phyloP scores from a whole-genome alignment of 2,113 vertebrate species.

The Axis porcinus region DNA sequence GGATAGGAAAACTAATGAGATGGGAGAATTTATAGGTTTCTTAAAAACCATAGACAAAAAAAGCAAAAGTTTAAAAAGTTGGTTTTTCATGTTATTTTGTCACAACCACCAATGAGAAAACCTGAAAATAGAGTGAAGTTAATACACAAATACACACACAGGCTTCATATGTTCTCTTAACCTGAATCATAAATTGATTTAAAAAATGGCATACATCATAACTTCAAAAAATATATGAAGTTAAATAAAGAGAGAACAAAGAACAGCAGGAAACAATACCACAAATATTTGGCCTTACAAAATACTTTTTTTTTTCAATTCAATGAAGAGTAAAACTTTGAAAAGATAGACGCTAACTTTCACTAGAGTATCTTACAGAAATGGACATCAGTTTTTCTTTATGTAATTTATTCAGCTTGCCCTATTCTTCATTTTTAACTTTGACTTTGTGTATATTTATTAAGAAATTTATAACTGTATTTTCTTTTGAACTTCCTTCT shows the following conservation, averaged over 20 bases:
- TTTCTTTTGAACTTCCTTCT: slow-evolving; percentile 27
- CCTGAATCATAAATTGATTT: not conserved
- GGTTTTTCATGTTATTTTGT: not conserved
- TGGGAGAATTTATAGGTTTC: not conserved
- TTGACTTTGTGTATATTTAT: not conserved
- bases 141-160: not conserved
- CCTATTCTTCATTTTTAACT: not conserved
- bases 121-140: not conserved
- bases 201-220: not conserved
- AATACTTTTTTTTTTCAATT: not conserved
- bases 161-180: not conserved
- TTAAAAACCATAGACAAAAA: not conserved
- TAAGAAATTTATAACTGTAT: not conserved
- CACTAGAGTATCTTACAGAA: not conserved
- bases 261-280: not conserved
- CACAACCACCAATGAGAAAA: not conserved
- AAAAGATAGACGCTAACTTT: not conserved
- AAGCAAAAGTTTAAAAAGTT: not conserved
- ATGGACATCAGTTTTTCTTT: not conserved
- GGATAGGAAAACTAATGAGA: not conserved
- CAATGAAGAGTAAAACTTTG: not conserved
- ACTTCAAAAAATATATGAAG: not conserved
- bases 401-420: not conserved
- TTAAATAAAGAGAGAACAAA: not conserved
- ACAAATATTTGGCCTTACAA: not conserved